phyloP scores from a whole-genome alignment of 2,797 vertebrate species.

The Malacoraja senta region DNA sequence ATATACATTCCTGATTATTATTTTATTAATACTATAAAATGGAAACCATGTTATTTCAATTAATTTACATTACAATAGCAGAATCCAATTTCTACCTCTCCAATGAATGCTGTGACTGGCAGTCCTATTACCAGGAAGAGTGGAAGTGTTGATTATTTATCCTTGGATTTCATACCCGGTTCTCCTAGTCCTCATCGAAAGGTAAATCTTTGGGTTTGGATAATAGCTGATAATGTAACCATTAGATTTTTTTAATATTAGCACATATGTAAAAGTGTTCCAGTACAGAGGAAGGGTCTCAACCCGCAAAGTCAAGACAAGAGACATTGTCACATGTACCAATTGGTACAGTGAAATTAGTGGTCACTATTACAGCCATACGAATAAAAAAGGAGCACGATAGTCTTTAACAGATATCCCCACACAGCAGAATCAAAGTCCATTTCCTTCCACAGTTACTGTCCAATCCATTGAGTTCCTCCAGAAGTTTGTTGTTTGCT shows the following conservation, averaged over 20 bases:
- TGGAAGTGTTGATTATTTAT: constrained; percentile 90
- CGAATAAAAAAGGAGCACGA: too few species aligned
- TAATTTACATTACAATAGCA: constrained; percentile 60
- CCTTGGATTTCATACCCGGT: constrained; percentile 88
- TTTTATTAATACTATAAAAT: background rate
- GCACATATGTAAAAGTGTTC: background rate
- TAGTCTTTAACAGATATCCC: too few species aligned
- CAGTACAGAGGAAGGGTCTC: too few species aligned
- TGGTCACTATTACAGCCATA: too few species aligned
- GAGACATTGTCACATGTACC: too few species aligned
- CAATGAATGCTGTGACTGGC: constrained; percentile 84
- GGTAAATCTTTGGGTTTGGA: constrained; percentile 55
- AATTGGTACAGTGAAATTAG: too few species aligned
- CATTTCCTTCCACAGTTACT: too few species aligned
- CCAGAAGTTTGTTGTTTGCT: too few species aligned
- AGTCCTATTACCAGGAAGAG: constrained; percentile 92
- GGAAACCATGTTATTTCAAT: background rate
- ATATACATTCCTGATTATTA: background rate
- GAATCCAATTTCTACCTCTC: constrained; percentile 95
- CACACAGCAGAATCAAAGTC: too few species aligned
- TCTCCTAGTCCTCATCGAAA: constrained; percentile 93
- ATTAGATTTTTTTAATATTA: background rate
- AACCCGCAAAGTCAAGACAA: too few species aligned
- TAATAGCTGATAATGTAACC: background rate
- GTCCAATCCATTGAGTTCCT: too few species aligned